phyloP scores from a whole-genome alignment of 2,797 vertebrate species.

The Esox masquinongy region DNA sequence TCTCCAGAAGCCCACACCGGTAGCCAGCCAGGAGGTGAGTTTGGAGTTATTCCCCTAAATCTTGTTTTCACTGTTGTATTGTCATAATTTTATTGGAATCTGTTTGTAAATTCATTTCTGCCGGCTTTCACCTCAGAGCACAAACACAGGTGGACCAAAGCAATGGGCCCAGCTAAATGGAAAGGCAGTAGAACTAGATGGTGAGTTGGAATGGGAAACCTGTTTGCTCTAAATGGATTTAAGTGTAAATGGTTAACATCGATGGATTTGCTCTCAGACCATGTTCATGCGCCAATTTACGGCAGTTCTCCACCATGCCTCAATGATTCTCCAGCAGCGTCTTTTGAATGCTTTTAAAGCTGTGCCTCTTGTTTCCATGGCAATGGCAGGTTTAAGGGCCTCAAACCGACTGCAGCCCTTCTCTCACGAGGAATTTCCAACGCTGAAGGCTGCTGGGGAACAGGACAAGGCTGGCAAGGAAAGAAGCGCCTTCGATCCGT shows the following conservation, averaged over 20 bases:
- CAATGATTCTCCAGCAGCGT: not conserved
- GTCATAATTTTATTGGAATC: not conserved
- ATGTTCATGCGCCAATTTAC: not conserved
- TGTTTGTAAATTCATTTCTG: conserved; percentile 11
- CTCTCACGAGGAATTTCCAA: conserved; percentile 99
- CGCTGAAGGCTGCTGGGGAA: conserved; percentile 99
- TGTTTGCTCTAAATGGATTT: not conserved
- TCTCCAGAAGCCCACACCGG: conserved; percentile 95
- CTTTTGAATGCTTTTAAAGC: not conserved
- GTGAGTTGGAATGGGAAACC: conserved; percentile 72
- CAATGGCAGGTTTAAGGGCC: conserved; percentile 93
- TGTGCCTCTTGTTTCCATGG: conserved; percentile 9
- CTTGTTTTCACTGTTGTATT: not conserved
- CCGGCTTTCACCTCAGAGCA: conserved; percentile 75
- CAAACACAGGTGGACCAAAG: conserved; percentile 99
- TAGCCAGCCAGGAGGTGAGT: conserved; percentile 91
- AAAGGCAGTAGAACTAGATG: conserved; percentile 97
- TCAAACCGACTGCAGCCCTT: conserved; percentile 99
- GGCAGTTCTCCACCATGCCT: not conserved
- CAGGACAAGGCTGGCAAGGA: conserved; percentile 99
- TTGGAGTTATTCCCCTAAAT: not conserved
- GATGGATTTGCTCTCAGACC: not conserved
- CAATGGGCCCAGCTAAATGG: conserved; percentile 99
- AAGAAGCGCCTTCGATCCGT: conserved; percentile 99
- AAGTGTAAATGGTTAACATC: not conserved